These are phyloP conservation scores for Ophioninae sp. DNA, from an alignment of 2,888 invertebrate species.

Conservation along the genomic window DNA sequence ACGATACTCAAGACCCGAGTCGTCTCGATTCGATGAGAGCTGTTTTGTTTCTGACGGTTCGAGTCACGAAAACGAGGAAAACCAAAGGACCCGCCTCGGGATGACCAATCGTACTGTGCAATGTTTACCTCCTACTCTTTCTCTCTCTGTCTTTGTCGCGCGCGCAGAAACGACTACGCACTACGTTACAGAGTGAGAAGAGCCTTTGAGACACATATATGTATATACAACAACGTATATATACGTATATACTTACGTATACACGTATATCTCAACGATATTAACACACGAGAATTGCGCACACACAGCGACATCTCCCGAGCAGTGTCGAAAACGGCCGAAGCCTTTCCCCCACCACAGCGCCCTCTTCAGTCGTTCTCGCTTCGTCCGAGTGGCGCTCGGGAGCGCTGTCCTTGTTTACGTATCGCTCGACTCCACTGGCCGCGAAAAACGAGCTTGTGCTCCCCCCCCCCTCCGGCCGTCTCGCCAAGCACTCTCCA, in stretches of 20 bases:
- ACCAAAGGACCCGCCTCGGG: constrained; percentile 79
- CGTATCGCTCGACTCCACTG: constrained; percentile 23
- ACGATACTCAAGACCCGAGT: not conserved
- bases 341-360: constrained; percentile 61
- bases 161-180: constrained; percentile 3
- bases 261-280: constrained; percentile 26
- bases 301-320: constrained; percentile 53
- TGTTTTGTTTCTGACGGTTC: constrained; percentile 63
- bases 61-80: constrained; percentile 69
- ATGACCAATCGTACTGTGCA: constrained; percentile 78
- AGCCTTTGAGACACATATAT: not conserved
- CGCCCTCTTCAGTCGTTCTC: constrained; percentile 4
- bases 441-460: constrained; percentile 54
- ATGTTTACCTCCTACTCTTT: constrained; percentile 79
- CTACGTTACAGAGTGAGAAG: not conserved
- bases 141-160: constrained; percentile 30
- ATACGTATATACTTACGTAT: not conserved
- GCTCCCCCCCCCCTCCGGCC: constrained; percentile 16
- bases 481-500: constrained; percentile 45
- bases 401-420: not conserved
- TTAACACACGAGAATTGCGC: not conserved
- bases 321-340: constrained; percentile 73
- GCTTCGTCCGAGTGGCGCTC: not conserved
- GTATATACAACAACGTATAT: constrained; percentile 14
- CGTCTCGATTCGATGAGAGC: constrained; percentile 53